These are phyloP conservation scores for Crocidura indochinensis DNA, from an alignment of 2,797 vertebrate species.

Conservation along the genomic window DNA sequence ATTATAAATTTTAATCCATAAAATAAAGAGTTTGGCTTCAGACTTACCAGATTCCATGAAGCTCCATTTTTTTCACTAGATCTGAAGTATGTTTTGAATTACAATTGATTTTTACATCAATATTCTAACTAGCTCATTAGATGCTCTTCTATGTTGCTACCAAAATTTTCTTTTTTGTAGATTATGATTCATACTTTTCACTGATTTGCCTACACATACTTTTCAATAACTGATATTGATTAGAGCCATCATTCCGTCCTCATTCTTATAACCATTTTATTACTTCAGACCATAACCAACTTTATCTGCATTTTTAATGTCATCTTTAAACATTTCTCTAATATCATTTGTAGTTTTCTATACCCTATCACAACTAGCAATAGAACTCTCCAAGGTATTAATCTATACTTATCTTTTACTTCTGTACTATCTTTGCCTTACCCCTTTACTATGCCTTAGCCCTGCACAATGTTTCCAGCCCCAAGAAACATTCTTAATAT, in stretches of 20 bases:
- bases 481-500: too few species aligned
- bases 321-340: too few species aligned
- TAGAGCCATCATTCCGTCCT: neutral
- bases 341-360: neutral
- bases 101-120: neutral
- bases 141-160: neutral
- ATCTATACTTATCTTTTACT: neutral
- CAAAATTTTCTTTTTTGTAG: neutral
- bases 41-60: neutral
- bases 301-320: neutral
- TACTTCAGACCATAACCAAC: neutral
- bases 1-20: neutral
- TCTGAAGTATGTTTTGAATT: conserved; percentile 15
- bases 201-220: neutral
- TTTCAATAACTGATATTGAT: neutral
- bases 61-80: neutral
- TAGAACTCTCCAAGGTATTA: neutral
- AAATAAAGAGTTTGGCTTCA: neutral
- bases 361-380: neutral
- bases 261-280: neutral
- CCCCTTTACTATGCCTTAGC: too few species aligned
- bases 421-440: too few species aligned
- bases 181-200: neutral
- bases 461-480: too few species aligned
- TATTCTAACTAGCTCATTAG: neutral